phyloP scores from a whole-genome alignment of 2,888 invertebrate genomes.

The Carterocephalus palaemon region DNA sequence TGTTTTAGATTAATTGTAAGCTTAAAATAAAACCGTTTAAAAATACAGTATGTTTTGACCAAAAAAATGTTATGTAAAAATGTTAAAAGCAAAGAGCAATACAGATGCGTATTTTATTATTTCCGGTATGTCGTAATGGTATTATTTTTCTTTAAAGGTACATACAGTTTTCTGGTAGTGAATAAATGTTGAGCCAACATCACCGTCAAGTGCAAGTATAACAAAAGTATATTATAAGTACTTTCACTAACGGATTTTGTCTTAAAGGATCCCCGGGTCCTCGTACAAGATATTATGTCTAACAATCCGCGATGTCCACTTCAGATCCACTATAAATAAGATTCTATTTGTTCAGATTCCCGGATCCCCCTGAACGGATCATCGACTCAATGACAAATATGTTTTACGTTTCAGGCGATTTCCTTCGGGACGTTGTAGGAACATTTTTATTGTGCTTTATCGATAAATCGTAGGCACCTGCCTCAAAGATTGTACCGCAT shows the following conservation, averaged over 20 bases:
- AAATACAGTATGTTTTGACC: too few relatives aligned
- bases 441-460: slow-evolving; percentile 2
- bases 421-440: slow-evolving; percentile 8
- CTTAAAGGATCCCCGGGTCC: not conserved
- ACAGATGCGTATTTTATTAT: too few relatives aligned
- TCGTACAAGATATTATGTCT: not conserved
- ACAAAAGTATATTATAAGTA: slow-evolving; percentile 1
- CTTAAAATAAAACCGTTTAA: too few relatives aligned
- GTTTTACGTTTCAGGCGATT: slow-evolving; percentile 17
- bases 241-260: slow-evolving; percentile 2
- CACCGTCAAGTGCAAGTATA: not conserved
- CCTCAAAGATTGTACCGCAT: too few relatives aligned
- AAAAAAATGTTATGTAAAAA: too few relatives aligned
- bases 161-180: too few relatives aligned
- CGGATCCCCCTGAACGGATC: not conserved
- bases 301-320: slow-evolving; percentile 1
- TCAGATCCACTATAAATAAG: slow-evolving; percentile 8
- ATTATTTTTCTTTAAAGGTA: too few relatives aligned
- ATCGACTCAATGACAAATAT: slow-evolving; percentile 10
- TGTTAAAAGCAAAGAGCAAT: too few relatives aligned
- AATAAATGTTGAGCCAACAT: not conserved
- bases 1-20: too few relatives aligned
- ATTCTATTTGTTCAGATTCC: slow-evolving; percentile 12
- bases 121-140: too few relatives aligned
- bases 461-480: too few relatives aligned